Evolutionary conservation across 1,140 invertebrate genomes (phyloP).

Genomic region (Heliconius melpomene): DNA sequence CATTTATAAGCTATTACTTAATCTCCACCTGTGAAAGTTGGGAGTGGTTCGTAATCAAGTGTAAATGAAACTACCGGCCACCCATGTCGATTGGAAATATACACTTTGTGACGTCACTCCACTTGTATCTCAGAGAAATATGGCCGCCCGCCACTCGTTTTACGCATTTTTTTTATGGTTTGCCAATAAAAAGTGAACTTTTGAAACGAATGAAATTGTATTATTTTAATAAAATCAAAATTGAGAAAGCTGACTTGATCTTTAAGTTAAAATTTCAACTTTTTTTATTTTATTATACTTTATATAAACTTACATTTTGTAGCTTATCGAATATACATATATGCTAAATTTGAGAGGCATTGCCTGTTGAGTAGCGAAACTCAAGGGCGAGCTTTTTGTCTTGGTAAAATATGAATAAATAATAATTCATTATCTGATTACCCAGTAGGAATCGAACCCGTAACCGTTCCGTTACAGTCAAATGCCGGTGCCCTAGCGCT

Average conservation of each 20-base stretch:
- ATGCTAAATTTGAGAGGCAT: too few relatives aligned
- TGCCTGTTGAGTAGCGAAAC: too few relatives aligned
- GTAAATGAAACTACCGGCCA: conserved; percentile 27
- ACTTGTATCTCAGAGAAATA: neutral
- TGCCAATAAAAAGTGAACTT: neutral
- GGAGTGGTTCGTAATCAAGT: conserved; percentile 22
- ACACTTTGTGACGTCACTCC: neutral
- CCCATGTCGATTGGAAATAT: conserved; percentile 15
- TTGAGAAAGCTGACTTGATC: neutral
- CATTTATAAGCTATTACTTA: conserved; percentile 34
- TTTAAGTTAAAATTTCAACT: too few relatives aligned
- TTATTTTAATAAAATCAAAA: neutral
- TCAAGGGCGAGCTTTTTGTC: too few relatives aligned
- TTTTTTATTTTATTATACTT: too few relatives aligned
- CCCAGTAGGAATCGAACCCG: too few relatives aligned
- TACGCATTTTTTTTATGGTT: conserved; percentile 6
- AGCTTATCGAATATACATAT: too few relatives aligned
- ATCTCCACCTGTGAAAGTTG: conserved; percentile 28
- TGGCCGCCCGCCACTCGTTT: neutral
- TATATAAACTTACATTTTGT: too few relatives aligned
- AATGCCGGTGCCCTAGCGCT: too few relatives aligned
- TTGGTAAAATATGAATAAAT: too few relatives aligned
- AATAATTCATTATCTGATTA: too few relatives aligned
- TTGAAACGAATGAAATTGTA: neutral
- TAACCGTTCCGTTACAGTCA: too few relatives aligned